Conservation (phyloP, 2,797 vertebrate genomes). For the Acipenser oxyrinchus region DNA sequence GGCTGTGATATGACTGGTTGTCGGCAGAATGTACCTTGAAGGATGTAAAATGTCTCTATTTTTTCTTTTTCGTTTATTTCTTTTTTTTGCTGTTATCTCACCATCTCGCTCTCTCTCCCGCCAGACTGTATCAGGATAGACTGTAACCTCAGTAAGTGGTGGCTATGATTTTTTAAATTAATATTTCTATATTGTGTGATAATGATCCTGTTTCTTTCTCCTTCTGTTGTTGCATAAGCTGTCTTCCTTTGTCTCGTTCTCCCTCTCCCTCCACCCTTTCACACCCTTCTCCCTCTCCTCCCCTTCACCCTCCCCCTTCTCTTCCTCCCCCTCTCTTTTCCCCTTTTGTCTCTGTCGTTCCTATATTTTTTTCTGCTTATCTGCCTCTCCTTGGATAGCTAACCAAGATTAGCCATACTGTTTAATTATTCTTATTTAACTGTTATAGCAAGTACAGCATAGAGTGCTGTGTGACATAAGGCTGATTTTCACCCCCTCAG, state of each 20-base stretch:
- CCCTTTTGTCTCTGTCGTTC: constrained; percentile 6
- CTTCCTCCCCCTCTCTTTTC: not conserved
- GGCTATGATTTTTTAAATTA: constrained; percentile 49
- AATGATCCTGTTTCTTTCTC: constrained; percentile 17
- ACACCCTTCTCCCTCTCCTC: too few relatives aligned
- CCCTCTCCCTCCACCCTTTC: too few relatives aligned
- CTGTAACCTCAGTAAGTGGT: constrained; percentile 96
- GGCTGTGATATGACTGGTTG: constrained; percentile 65
- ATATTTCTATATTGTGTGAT: not conserved
- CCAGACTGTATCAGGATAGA: constrained; percentile 98
- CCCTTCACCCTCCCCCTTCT: too few relatives aligned
- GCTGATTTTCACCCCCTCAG: too few relatives aligned
- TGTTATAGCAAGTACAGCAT: too few relatives aligned
- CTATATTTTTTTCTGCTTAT: constrained; percentile 1
- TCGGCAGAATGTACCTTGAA: constrained; percentile 90
- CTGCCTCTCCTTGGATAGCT: too few relatives aligned
- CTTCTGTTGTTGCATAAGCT: constrained; percentile 5
- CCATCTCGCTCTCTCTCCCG: constrained; percentile 82
- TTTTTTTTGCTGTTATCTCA: constrained; percentile 62
- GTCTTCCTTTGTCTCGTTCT: constrained; percentile 28
- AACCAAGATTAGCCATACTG: too few relatives aligned
- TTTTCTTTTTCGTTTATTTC: constrained; percentile 49
- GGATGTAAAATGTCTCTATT: constrained; percentile 81
- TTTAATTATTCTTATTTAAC: too few relatives aligned
- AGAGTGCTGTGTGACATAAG: too few relatives aligned